Evolutionary conservation across 2,888 invertebrate genomes (phyloP).

Genomic region (Hydropsyche betteni): DNA sequence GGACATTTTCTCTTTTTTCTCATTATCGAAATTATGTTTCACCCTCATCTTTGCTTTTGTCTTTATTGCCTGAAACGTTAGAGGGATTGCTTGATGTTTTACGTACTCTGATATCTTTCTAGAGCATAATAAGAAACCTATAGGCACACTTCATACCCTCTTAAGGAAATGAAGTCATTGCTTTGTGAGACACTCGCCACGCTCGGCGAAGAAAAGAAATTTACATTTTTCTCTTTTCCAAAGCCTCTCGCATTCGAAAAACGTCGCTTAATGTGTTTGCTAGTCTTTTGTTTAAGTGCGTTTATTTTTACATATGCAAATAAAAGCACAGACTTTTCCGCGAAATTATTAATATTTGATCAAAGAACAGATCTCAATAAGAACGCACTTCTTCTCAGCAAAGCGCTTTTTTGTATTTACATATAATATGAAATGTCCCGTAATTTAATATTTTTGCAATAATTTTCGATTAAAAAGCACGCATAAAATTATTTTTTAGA

Average conservation of each 20-base stretch:
- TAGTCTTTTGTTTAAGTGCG: conserved; percentile 3
- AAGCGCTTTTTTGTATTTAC: background rate
- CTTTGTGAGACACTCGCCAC: conserved; percentile 34
- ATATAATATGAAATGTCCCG: background rate
- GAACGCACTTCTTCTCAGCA: background rate
- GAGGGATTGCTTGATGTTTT: conserved; percentile 40
- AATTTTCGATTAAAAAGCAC: background rate
- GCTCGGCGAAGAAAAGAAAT: conserved; percentile 20
- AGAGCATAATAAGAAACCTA: conserved; percentile 41
- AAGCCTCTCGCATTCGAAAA: conserved; percentile 9
- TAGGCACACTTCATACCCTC: conserved; percentile 32
- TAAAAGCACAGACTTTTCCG: background rate
- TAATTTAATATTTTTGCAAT: background rate
- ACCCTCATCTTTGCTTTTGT: conserved; percentile 47
- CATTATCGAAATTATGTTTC: conserved; percentile 48
- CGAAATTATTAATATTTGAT: too few species aligned
- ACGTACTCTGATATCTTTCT: conserved; percentile 37
- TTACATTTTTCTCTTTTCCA: conserved; percentile 28
- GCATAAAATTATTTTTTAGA: background rate
- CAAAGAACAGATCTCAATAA: background rate
- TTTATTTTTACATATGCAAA: conserved; percentile 17
- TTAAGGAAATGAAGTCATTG: conserved; percentile 31
- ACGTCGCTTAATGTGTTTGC: conserved; percentile 15
- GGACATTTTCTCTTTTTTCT: conserved; percentile 46
- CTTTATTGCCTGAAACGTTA: conserved; percentile 42